Base-by-base conservation (phyloP, 1,140 invertebrate genomes). In the Ceratina calcarata region DNA sequence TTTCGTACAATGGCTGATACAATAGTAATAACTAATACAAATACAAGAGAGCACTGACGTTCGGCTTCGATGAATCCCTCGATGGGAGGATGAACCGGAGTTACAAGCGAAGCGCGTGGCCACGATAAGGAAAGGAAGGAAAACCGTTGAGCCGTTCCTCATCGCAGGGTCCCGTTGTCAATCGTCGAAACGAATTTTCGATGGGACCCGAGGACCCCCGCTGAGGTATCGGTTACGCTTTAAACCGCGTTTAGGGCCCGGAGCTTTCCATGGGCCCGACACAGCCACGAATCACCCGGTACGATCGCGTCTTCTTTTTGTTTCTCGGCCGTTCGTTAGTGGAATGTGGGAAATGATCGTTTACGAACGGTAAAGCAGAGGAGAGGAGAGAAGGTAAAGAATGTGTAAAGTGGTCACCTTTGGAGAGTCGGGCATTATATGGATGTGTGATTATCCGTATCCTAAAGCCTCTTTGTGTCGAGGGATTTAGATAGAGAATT, bases 151-250 rank as follows among this genome's bases (percentile, higher is more conserved):
- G 70, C 16, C 74, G 72, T 74, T 15, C 72, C 27, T 65, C 72
- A 55, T 76, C 68, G 51, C 61, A 7, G 49, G 32, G 70, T 75
- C 67, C 51, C 71, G 71, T 65, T 84, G 82, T 84, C 82, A 84
- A 84, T 84, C 77, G 76, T 80, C 20, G 37, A 68, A 45, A 68
- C 45, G 68, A 68, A 76, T 80, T 80, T 76, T 75, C 67, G 71
- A 27, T 68, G 68, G 32, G 58, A 58, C 27, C 68, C 69, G 74
- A 20, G 20, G 24, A 55, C 88, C 89, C 90, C 90, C 76, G 83
- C 82, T 81, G 84, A 66, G 88, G 82, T 91, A 91, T 91, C 89
- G 89, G 89, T 91, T 91, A 89, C 90, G 89, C 86, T 90, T 3
- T 87, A 89, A 90, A 88, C 86, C 88, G 86, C 89, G 86, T 89